A percentile compares a stretch with the other conserved stretches of the same genome.
Evolutionary conservation across 2,888 invertebrate genomes (phyloP).

Genomic region (Lycaena phlaeas): DNA sequence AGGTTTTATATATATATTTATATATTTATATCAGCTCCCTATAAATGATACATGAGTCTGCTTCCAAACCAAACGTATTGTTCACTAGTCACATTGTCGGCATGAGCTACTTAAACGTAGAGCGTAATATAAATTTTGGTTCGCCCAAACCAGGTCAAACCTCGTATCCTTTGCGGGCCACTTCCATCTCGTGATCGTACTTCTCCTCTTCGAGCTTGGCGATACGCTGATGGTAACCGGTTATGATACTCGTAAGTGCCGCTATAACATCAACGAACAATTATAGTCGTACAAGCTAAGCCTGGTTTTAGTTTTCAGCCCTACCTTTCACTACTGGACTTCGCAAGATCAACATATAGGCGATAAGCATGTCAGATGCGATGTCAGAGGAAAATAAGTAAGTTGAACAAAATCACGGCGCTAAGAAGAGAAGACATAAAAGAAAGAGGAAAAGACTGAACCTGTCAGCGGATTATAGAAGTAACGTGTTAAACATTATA

Average conservation of each 20-base stretch:
- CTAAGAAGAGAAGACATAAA: conserved; percentile 54
- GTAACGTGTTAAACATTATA: conserved; percentile 42
- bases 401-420: conserved; percentile 39
- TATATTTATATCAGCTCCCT: conserved; percentile 50
- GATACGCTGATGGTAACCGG: conserved; percentile 88
- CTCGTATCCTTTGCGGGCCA: conserved; percentile 96
- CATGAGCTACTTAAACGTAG: conserved; percentile 64
- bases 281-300: conserved; percentile 45
- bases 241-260: conserved; percentile 79
- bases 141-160: conserved; percentile 77
- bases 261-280: conserved; percentile 70
- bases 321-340: conserved; percentile 25
- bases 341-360: conserved; percentile 32
- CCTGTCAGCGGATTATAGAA: conserved; percentile 39
- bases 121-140: conserved; percentile 46
- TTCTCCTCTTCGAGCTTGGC: conserved; percentile 89
- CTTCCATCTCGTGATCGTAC: conserved; percentile 98
- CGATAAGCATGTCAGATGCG: conserved; percentile 49
- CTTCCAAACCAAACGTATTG: conserved; percentile 61
- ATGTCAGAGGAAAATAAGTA: conserved; percentile 48
- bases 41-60: conserved; percentile 44
- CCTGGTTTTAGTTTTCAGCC: conserved; percentile 22
- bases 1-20: conserved; percentile 25
- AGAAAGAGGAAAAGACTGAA: conserved; percentile 35
- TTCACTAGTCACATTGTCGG: conserved; percentile 65